These are phyloP conservation scores for Maniola jurtina DNA, from an alignment of 1,140 invertebrate species.

Conservation along the genomic window DNA sequence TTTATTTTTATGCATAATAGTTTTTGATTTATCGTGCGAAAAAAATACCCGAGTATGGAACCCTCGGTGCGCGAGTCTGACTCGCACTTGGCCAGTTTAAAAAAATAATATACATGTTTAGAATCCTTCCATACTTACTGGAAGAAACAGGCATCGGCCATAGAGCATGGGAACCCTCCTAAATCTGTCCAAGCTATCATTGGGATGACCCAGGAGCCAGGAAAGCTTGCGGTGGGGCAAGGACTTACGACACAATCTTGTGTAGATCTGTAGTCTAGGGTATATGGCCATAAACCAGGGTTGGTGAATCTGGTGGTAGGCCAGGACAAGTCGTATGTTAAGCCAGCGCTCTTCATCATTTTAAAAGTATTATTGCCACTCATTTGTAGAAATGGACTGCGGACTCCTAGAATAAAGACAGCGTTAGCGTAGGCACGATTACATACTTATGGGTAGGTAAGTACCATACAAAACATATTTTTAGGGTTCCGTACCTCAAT, in stretches of 20 bases:
- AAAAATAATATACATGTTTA: too few species aligned
- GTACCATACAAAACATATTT: too few species aligned
- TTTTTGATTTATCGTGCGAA: too few species aligned
- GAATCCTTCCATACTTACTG: slow-evolving; percentile 56
- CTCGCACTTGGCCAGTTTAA: too few species aligned
- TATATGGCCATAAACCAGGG: slow-evolving; percentile 86
- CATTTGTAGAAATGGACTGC: slow-evolving; percentile 84
- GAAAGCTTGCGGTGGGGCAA: slow-evolving; percentile 82
- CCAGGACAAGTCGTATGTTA: slow-evolving; percentile 84
- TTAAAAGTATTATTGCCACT: slow-evolving; percentile 81
- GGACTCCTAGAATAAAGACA: slow-evolving; percentile 72
- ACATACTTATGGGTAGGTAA: too few species aligned
- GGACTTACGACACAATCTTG: slow-evolving; percentile 83
- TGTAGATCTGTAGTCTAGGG: slow-evolving; percentile 81
- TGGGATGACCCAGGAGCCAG: slow-evolving; percentile 82
- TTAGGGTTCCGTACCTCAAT: too few species aligned
- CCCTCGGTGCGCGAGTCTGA: too few species aligned
- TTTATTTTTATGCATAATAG: too few species aligned
- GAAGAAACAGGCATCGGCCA: slow-evolving; percentile 81
- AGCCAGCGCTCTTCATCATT: slow-evolving; percentile 68
- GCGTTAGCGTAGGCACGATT: neutral
- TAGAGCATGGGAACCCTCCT: slow-evolving; percentile 76
- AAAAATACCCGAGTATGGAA: too few species aligned
- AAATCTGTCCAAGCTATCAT: slow-evolving; percentile 81
- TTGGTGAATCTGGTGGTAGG: slow-evolving; percentile 77